Percentiles rank a stretch among this genome's conserved stretches.
phyloP scores from a whole-genome alignment of 1,140 invertebrate species.

The Nylanderia fulva region DNA sequence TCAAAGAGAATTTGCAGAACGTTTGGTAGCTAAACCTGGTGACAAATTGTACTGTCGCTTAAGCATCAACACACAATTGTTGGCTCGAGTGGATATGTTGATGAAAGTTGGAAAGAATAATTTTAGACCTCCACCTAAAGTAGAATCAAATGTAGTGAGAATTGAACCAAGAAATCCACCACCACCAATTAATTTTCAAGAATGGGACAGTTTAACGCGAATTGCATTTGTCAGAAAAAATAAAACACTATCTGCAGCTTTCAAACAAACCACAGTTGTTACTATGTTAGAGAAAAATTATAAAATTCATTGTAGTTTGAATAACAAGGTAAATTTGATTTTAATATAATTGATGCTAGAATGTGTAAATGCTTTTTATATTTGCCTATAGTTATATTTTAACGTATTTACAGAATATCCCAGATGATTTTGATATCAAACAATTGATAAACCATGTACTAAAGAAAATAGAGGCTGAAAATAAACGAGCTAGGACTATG shows the following conservation, averaged over 20 bases:
- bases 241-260: conserved; percentile 94
- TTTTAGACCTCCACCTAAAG: conserved; percentile 99
- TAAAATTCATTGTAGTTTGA: conserved; percentile 93
- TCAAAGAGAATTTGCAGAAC: conserved; percentile 99
- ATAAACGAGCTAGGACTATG: conserved; percentile 96
- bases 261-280: conserved; percentile 94
- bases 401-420: conserved; percentile 88
- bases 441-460: conserved; percentile 93
- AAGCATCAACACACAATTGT: conserved; percentile 98
- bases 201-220: conserved; percentile 99
- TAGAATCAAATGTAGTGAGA: conserved; percentile 99
- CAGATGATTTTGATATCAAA: conserved; percentile 95
- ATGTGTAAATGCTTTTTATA: conserved; percentile 40
- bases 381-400: conserved; percentile 25
- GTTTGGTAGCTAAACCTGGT: conserved; percentile 98
- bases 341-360: neutral
- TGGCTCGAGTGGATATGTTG: conserved; percentile 97
- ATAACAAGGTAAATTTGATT: conserved; percentile 91
- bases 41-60: conserved; percentile 99
- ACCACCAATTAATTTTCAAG: conserved; percentile 97
- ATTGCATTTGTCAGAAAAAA: conserved; percentile 98
- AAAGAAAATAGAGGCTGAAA: conserved; percentile 88
- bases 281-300: conserved; percentile 97
- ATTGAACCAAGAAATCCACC: conserved; percentile 99
- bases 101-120: conserved; percentile 99